Evolutionary conservation across 1,140 invertebrate genomes (phyloP), one percentile per base, ranked within the genome.

Genomic region (Battus philenor): DNA sequence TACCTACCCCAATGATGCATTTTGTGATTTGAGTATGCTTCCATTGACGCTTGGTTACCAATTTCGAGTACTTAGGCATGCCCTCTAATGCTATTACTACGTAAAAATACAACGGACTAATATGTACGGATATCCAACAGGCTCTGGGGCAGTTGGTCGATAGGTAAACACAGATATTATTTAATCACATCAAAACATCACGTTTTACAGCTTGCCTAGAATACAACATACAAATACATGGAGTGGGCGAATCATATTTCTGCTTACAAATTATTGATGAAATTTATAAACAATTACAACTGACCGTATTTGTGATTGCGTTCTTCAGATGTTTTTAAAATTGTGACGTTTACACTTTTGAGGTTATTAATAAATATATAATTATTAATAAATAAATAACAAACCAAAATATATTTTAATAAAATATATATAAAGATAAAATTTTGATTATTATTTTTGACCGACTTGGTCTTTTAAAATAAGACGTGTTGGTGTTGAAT

Each of bases 91-190:
- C 45, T 44, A 46, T 31, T 46, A 24, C 36, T 20, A 15, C 18
- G 31, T 17, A 20, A 32, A 24, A 24, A 50, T 8, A 41, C 46
- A 38, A 44, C 29, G 36, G 41, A 50, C 54, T 50, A 45, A 51
- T 59, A 47, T 59, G 46, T 20, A 47, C 13, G 36, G 47, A 47
- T 60, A 57, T 62, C 54, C 58, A 50, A 59, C 60, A 76, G 65
- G 58, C 50, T 54, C 54, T 44, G 61, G 54, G 46, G 65, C 60
- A 51, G 56, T 64, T 54, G 61, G 57, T 62, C 63, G 64, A 66
- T 75, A 73, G 68, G 70, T 71, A 73, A 69, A 44, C 41, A 41
- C 38, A 27, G 38, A 41, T 15, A 29, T 41, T 27, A 12, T 16
- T 29, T 41, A 26, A 29, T 41, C 38, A 41, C 38, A 33, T 16